Conservation (phyloP, 30 jellyfish, hydroid and myxozoan species). For the Rhopilema esculentum region DNA sequence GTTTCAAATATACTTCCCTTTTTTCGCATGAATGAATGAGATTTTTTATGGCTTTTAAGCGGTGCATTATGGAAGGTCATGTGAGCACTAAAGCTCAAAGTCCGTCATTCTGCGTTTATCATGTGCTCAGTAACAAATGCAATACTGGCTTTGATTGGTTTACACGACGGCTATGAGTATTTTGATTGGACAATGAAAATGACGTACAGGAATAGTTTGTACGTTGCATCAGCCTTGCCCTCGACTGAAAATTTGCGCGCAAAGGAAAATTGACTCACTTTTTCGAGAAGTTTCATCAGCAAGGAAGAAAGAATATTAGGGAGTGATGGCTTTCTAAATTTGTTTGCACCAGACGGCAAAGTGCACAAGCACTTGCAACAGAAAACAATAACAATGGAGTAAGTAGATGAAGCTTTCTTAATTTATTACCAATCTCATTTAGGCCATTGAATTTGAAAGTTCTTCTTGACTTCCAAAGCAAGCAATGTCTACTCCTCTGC, state of each 20-base stretch:
- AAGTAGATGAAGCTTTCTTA: constrained; percentile 5
- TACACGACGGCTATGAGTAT: neutral
- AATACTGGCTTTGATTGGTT: neutral
- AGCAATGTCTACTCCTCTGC: too few species aligned
- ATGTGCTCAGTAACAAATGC: constrained; percentile 20
- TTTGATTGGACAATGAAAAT: neutral
- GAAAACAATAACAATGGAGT: constrained; percentile 75
- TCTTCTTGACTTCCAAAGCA: too few species aligned
- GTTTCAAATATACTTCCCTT: neutral
- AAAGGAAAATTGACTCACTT: neutral
- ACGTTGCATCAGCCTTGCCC: constrained; percentile 63
- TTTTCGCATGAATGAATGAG: neutral
- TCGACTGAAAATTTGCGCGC: neutral
- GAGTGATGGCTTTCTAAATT: constrained; percentile 60
- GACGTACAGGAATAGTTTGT: constrained; percentile 2
- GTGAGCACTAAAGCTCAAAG: neutral
- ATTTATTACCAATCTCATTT: too few species aligned
- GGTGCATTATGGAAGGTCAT: neutral
- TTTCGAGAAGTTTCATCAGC: constrained; percentile 61
- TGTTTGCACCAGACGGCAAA: constrained; percentile 52
- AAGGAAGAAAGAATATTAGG: neutral
- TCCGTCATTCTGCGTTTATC: neutral
- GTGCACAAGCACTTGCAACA: constrained; percentile 84
- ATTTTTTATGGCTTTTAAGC: too few species aligned
- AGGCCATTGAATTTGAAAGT: too few species aligned